phyloP scores from a whole-genome alignment of 2,113 vertebrate species.

The Microcebus jonahi region DNA sequence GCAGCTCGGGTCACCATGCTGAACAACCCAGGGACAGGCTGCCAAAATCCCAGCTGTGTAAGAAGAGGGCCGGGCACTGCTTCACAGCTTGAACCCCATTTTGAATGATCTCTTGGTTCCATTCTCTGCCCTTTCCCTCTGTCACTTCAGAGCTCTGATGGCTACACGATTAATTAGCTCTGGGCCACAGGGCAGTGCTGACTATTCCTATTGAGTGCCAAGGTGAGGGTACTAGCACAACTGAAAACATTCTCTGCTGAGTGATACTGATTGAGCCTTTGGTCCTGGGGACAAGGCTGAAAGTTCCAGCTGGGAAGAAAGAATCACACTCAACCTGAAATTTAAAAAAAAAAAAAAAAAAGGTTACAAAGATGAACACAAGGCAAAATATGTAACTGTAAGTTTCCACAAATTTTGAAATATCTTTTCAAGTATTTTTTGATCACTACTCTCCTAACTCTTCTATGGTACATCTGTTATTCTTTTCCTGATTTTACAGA shows the following conservation, averaged over 20 bases:
- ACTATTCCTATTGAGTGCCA: neutral
- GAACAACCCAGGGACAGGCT: conserved; percentile 83
- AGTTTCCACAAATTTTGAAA: conserved; percentile 22
- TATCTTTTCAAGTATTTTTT: conserved; percentile 11
- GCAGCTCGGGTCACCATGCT: conserved; percentile 88
- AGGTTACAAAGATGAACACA: conserved; percentile 18
- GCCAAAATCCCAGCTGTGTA: conserved; percentile 95
- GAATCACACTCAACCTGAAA: conserved; percentile 49
- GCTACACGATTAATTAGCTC: neutral
- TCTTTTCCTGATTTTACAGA: conserved; percentile 54
- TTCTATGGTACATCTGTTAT: conserved; percentile 76
- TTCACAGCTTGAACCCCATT: conserved; percentile 64
- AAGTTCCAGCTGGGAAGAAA: conserved; percentile 44
- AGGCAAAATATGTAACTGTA: conserved; percentile 38
- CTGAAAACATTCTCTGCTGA: neutral
- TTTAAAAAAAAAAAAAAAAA: neutral
- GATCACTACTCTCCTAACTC: conserved; percentile 61
- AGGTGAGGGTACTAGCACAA: neutral
- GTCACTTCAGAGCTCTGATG: neutral
- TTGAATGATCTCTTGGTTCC: conserved; percentile 23
- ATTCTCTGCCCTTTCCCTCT: conserved; percentile 23
- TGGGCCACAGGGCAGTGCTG: neutral
- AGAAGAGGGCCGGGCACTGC: conserved; percentile 76
- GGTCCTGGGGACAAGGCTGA: conserved; percentile 4
- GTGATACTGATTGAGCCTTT: conserved; percentile 43